Evolutionary conservation across 30 jellyfish, hydroid and myxozoan species (phyloP).

Genomic region (Pseudorhiza aurosa): DNA sequence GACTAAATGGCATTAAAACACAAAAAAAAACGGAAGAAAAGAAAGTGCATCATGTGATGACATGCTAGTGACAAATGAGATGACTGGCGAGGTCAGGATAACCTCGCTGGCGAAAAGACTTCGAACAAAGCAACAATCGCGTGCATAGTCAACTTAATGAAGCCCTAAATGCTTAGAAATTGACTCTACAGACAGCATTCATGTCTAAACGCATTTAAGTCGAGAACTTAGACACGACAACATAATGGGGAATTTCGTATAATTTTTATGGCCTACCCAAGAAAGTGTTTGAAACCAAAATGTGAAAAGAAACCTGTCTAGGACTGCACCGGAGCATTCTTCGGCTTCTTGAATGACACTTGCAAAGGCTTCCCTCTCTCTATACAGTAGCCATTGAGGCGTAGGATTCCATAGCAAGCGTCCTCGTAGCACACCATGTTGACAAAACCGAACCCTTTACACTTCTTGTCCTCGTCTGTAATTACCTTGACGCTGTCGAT

Average conservation of each 20-base stretch:
- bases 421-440: slow-evolving; percentile 96
- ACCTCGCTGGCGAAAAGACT: slow-evolving; percentile 31
- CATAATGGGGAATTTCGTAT: not conserved
- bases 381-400: slow-evolving; percentile 90
- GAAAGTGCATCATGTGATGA: slow-evolving; percentile 45
- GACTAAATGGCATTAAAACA: too few relatives aligned
- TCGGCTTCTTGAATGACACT: slow-evolving; percentile 97
- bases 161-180: slow-evolving; percentile 34
- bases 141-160: slow-evolving; percentile 24
- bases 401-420: slow-evolving; percentile 81
- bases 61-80: slow-evolving; percentile 9
- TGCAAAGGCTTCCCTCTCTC: slow-evolving; percentile 98
- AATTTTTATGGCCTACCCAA: slow-evolving; percentile 17
- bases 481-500: slow-evolving; percentile 96
- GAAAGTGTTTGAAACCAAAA: slow-evolving; percentile 10
- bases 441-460: slow-evolving; percentile 97
- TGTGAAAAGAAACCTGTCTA: slow-evolving; percentile 53
- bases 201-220: slow-evolving; percentile 18
- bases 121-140: slow-evolving; percentile 47
- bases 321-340: slow-evolving; percentile 62
- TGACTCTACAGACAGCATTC: slow-evolving; percentile 42
- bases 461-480: slow-evolving; percentile 97
- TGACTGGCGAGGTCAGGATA: slow-evolving; percentile 41
- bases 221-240: slow-evolving; percentile 15
- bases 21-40: not conserved